Percentiles rank a stretch among this genome's conserved stretches.
Evolutionary conservation across 2,888 invertebrate genomes (phyloP).

Genomic region (Leucophenga maculata): DNA sequence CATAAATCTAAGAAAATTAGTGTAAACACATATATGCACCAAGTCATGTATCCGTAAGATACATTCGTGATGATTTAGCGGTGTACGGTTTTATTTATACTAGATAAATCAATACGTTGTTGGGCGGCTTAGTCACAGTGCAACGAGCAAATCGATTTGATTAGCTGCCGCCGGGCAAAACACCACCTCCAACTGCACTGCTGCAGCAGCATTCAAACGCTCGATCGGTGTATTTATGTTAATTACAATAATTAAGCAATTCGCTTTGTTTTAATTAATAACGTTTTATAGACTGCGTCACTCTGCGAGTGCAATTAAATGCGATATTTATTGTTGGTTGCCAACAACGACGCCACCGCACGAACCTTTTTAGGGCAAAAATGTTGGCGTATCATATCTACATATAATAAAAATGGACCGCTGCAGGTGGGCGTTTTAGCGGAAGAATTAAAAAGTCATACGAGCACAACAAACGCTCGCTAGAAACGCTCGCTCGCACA

Average conservation of each 20-base stretch:
- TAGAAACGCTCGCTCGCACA: conserved; percentile 54
- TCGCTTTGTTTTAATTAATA: conserved; percentile 9
- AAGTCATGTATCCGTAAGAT: too few species aligned
- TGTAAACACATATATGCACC: not conserved
- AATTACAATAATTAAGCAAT: conserved; percentile 58
- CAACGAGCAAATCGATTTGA: conserved; percentile 9
- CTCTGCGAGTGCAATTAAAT: conserved; percentile 49
- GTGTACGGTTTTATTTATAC: not conserved
- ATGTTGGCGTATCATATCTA: conserved; percentile 7
- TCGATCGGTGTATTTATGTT: conserved; percentile 46
- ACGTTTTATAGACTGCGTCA: conserved; percentile 46
- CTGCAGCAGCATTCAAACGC: not conserved
- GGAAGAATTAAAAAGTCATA: conserved; percentile 16
- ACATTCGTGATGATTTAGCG: too few species aligned
- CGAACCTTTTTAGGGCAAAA: not conserved
- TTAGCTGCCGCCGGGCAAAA: conserved; percentile 32
- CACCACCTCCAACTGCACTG: not conserved
- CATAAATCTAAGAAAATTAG: conserved; percentile 22
- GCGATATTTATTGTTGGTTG: not conserved
- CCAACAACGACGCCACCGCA: not conserved
- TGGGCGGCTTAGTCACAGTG: conserved; percentile 38
- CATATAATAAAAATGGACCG: too few species aligned
- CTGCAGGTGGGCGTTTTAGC: conserved; percentile 25
- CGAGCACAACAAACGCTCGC: conserved; percentile 30
- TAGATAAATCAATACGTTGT: conserved; percentile 28